Conservation (phyloP, 2,888 invertebrate genomes). For the Drosophila mimica region DNA sequence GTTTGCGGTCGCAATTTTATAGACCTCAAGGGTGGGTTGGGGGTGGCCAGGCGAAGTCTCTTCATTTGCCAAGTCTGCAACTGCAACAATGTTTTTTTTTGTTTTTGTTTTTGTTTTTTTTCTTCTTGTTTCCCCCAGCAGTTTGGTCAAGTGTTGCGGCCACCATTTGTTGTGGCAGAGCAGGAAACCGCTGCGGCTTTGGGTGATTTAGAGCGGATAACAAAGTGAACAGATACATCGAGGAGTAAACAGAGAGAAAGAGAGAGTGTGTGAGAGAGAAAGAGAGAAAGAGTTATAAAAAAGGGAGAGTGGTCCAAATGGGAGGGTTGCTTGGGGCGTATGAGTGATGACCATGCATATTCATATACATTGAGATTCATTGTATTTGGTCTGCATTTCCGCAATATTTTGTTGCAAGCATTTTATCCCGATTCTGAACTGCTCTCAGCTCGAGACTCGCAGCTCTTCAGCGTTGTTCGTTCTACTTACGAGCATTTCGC, state of each 20-base stretch:
- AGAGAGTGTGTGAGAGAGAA: background rate
- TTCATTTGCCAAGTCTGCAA: slow-evolving; percentile 42
- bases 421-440: slow-evolving; percentile 38
- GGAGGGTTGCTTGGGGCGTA: slow-evolving; percentile 54
- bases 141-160: slow-evolving; percentile 66
- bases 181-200: slow-evolving; percentile 70
- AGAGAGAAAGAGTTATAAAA: background rate
- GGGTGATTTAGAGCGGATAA: slow-evolving; percentile 56
- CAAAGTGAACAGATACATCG: slow-evolving; percentile 11
- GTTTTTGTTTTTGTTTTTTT: background rate
- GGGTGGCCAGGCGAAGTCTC: slow-evolving; percentile 4
- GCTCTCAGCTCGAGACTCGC: background rate
- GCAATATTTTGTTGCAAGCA: slow-evolving; percentile 61
- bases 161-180: slow-evolving; percentile 64
- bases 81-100: slow-evolving; percentile 24
- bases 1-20: slow-evolving; percentile 16
- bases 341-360: slow-evolving; percentile 79
- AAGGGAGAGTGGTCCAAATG: background rate
- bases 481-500: slow-evolving; percentile 69
- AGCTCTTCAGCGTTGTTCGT: slow-evolving; percentile 65
- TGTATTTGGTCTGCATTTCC: slow-evolving; percentile 77
- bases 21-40: background rate
- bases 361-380: slow-evolving; percentile 78
- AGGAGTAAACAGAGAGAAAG: background rate
- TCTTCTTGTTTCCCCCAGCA: slow-evolving; percentile 17